Conservation (phyloP, 2,888 invertebrate genomes). For the Smittia sp. region DNA sequence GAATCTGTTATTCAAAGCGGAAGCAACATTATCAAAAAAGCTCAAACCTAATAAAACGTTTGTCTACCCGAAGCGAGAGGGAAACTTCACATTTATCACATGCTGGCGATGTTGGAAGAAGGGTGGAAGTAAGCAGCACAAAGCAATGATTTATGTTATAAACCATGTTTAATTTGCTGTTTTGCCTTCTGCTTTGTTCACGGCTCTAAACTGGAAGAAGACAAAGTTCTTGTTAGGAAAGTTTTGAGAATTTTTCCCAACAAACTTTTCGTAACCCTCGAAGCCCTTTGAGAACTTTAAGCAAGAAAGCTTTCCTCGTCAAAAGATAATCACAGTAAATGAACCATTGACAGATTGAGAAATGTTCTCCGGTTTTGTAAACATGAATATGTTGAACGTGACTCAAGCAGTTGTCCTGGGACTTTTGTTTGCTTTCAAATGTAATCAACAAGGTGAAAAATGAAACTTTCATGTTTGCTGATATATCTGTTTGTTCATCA, state of each 20-base stretch:
- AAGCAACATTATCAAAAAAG: neutral
- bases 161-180: conserved; percentile 17
- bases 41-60: neutral
- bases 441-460: no score
- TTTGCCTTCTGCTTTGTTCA: neutral
- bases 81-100: conserved; percentile 39
- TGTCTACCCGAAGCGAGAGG: conserved; percentile 11
- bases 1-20: neutral
- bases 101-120: neutral
- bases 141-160: conserved; percentile 21
- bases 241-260: no score
- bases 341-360: conserved; percentile 36
- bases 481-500: no score
- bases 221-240: neutral
- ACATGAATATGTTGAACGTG: no score
- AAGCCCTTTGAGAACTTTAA: no score
- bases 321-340: conserved; percentile 29
- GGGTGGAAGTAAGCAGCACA: neutral
- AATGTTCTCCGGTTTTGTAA: neutral
- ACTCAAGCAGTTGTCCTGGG: no score
- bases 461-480: no score
- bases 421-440: no score
- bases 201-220: neutral
- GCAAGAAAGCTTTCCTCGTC: no score
- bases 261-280: neutral